Percentiles rank a stretch among this genome's conserved stretches.
These are phyloP conservation scores for Pseudotriccus pelzelni DNA, from an alignment of 2,797 vertebrate genomes.

Conservation along the genomic window DNA sequence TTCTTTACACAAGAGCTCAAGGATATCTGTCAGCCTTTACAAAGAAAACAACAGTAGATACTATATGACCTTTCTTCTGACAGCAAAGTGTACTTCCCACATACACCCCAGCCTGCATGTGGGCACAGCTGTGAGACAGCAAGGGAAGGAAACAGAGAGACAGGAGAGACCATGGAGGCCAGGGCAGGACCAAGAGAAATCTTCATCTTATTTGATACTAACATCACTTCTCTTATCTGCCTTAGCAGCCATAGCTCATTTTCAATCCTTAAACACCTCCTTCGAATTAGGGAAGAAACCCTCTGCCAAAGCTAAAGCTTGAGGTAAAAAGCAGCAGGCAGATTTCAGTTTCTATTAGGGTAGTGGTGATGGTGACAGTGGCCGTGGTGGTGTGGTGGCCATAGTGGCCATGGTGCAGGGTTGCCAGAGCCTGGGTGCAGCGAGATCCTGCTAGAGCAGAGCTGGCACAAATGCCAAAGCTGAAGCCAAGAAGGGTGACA, in stretches of 20 bases:
- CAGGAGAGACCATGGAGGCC: background rate
- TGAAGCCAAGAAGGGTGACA: background rate
- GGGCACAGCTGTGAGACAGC: background rate
- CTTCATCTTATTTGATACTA: background rate
- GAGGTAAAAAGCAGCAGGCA: background rate
- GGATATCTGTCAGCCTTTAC: background rate
- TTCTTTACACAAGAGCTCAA: background rate
- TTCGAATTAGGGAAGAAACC: background rate
- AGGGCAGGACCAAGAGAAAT: background rate
- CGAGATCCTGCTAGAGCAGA: background rate
- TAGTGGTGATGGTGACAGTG: background rate
- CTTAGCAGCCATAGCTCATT: background rate
- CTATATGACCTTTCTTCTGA: background rate
- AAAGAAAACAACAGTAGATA: background rate
- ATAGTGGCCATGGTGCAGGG: background rate
- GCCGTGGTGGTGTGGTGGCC: background rate
- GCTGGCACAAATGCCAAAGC: background rate
- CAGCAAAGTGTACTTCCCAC: background rate
- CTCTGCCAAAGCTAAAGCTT: background rate
- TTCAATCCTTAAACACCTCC: background rate
- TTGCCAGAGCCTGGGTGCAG: background rate
- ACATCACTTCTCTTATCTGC: background rate
- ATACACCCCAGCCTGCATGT: background rate
- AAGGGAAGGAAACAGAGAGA: background rate
- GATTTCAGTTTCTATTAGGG: background rate